Evolutionary conservation across 1,140 invertebrate genomes (phyloP).

Genomic region (Sycophila sp.): DNA sequence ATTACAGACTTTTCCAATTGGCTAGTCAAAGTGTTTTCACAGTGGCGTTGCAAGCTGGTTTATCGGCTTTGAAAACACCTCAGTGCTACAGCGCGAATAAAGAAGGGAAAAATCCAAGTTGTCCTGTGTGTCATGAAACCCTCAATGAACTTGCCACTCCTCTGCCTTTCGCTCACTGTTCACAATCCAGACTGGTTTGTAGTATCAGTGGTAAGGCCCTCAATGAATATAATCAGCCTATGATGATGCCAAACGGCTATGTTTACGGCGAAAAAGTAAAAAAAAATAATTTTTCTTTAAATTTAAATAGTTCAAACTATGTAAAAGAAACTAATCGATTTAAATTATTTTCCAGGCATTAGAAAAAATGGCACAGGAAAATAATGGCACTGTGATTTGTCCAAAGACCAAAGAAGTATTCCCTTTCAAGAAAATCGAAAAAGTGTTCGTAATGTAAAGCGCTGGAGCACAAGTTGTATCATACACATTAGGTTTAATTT

Average conservation of each 20-base stretch:
- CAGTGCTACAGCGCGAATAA: constrained; percentile 77
- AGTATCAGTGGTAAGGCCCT: constrained; percentile 90
- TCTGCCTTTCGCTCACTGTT: constrained; percentile 95
- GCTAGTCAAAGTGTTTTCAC: constrained; percentile 91
- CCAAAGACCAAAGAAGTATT: constrained; percentile 92
- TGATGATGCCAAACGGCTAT: constrained; percentile 98
- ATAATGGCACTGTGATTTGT: constrained; percentile 88
- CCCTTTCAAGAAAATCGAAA: constrained; percentile 89
- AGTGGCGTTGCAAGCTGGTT: constrained; percentile 89
- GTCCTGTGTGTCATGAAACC: constrained; percentile 92
- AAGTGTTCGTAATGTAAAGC: constrained; percentile 93
- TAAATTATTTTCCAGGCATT: constrained; percentile 71
- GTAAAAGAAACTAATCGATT: not conserved
- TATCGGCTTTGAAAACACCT: constrained; percentile 95
- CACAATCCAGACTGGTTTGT: constrained; percentile 93
- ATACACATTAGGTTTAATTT: constrained; percentile 37
- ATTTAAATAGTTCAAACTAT: constrained; percentile 11
- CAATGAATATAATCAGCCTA: constrained; percentile 97
- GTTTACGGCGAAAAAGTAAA: constrained; percentile 94
- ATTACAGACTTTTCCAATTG: constrained; percentile 93
- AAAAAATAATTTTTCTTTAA: not conserved
- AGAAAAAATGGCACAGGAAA: constrained; percentile 87
- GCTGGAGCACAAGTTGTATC: constrained; percentile 44
- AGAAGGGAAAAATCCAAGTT: constrained; percentile 82
- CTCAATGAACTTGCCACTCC: constrained; percentile 87